Base-by-base conservation (phyloP, 2,797 vertebrate genomes). In the Triplophysa bombifrons region DNA sequence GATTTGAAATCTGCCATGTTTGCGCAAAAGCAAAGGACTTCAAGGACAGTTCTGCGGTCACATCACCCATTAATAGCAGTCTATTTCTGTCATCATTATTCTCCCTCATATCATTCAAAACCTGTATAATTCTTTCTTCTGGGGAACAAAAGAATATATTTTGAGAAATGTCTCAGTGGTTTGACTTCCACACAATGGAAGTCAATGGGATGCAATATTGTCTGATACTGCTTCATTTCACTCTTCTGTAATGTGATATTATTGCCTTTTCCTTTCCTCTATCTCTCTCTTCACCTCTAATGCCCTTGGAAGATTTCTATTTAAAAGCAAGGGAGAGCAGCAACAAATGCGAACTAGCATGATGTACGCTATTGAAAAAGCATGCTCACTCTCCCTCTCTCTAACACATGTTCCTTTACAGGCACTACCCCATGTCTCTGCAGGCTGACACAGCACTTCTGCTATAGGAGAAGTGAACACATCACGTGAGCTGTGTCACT, bases 401-500 rank as follows among this genome's bases (percentile, higher is more conserved):
- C 38, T 19, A 17, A 51, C 73, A 56, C 61, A 30, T 65, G 53
- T 51, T 66, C 63, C 41, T 67, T 60, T 22, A 85, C 63, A 76
- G 75, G 74, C 81, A 65, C 46, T 69, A 25, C 53, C 69, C 22
- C 53, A 66, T 38, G 58, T 64, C 50, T n/a, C 56, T 53, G 58
- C 48, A 80, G 65, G 82, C 84, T 84, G 84, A 85, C 74, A 61
- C 80, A 80, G 84, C 84, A 85, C 69, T 82, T 85, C 69, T 50
- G 38, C 65, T 65, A 12, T 11, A 69, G 60, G 27, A 68, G 41
- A 61, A 41, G 38, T 16, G n/a, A 27, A 53, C 61, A 64, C 69
- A 68, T 61, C 73, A 80, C 48, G 79, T 74, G 41, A 65, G 76
- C 69, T 71, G 13, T 66, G 38, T 66, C 53, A 20, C 19, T 74